phyloP scores from a whole-genome alignment of 2,113 vertebrate genomes.

The Nettapus auritus region DNA sequence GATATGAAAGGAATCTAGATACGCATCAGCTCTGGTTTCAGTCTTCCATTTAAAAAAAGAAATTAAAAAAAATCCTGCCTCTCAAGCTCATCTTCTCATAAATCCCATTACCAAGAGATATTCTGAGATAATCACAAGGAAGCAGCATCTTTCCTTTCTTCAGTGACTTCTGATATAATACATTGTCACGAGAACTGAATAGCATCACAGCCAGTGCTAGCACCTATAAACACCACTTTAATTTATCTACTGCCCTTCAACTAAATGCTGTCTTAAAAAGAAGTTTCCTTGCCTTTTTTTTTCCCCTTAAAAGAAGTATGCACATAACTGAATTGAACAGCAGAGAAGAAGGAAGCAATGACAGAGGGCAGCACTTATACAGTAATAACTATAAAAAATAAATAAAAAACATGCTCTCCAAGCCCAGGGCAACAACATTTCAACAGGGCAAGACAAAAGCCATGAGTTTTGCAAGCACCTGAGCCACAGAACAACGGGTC shows the following conservation, averaged over 20 bases:
- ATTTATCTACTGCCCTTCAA: not conserved
- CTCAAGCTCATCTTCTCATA: not conserved
- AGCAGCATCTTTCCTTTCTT: not conserved
- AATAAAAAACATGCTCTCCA: not conserved
- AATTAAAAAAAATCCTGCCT: not conserved
- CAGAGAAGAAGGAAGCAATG: not conserved
- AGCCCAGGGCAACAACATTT: not conserved
- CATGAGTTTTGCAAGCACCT: not conserved
- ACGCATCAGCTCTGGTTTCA: conserved; percentile 1
- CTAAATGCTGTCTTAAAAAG: not conserved
- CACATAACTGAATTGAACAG: not conserved
- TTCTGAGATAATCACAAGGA: not conserved
- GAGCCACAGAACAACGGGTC: accelerated
- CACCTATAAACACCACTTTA: not conserved
- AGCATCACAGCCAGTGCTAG: not conserved
- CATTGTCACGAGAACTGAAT: not conserved
- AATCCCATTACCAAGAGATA: conserved; percentile 28
- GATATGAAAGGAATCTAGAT: not conserved
- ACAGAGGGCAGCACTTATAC: not conserved
- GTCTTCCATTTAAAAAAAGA: not conserved
- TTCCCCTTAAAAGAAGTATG: not conserved
- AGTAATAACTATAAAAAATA: not conserved
- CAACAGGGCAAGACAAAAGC: not conserved
- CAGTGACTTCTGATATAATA: not conserved
- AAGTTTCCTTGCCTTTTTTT: not conserved